These are phyloP conservation scores for Edolisoma coerulescens DNA, from an alignment of 2,113 vertebrate genomes.

Conservation along the genomic window DNA sequence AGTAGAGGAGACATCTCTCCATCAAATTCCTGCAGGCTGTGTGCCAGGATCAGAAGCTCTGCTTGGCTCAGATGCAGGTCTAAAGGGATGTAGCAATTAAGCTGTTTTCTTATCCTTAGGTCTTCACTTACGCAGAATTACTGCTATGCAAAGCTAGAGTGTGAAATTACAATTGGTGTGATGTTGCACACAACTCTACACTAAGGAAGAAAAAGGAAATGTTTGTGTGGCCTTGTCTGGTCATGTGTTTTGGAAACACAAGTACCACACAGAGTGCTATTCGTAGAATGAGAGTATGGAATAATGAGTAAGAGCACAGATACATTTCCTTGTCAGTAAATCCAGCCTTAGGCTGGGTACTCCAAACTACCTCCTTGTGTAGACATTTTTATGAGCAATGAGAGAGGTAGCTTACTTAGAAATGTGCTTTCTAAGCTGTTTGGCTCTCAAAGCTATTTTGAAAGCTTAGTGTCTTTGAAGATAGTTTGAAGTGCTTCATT, in stretches of 20 bases:
- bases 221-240: neutral
- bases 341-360: neutral
- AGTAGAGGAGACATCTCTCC: neutral
- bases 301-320: neutral
- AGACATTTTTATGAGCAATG: neutral
- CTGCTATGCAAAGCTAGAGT: neutral
- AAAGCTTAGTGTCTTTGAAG: slow-evolving; percentile 14
- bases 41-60: neutral
- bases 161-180: neutral
- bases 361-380: neutral
- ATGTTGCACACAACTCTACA: neutral
- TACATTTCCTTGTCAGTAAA: neutral
- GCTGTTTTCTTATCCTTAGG: neutral
- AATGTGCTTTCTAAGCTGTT: slow-evolving; percentile 9
- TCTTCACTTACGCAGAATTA: neutral
- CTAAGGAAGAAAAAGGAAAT: neutral
- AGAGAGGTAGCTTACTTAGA: neutral
- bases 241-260: neutral
- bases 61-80: neutral
- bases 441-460: neutral
- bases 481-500: neutral
- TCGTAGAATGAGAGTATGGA: neutral
- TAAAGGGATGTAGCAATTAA: neutral
- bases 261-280: neutral
- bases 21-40: neutral